Base-by-base conservation (phyloP, 1,140 invertebrate genomes). In the Nebria ingens region DNA sequence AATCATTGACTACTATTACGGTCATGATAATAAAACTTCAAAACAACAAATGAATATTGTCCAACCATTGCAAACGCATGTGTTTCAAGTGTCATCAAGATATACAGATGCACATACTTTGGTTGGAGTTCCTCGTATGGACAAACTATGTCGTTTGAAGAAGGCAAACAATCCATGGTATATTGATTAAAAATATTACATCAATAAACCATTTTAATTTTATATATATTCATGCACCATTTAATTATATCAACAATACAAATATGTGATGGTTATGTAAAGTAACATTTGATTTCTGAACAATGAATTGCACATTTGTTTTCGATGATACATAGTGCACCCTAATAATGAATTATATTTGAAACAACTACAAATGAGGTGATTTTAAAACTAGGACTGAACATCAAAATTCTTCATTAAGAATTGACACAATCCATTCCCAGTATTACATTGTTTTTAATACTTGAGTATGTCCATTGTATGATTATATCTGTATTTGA, bases 381-480 rank as follows among this genome's bases (percentile, higher is more conserved):
- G 15, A 45, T 12, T 45, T n/a, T 45, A 17, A 6, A 45, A 45
- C 40, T 45, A 45, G 51, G 69, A 73, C 70, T 73, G 66, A 55
- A 66, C 63, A 68, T 73, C 68, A 65, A 65, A 65, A 71, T 72
- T 73, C 71, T 73, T 66, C 66, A 56, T 64, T 51, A 55, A 73
- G 71, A 73, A 73, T 62, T 66, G 70, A 72, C 71, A 65, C 71
- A 73, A 68, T 73, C 68, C 65, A 58, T 59, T 64, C 34, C 54
- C 56, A 60, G 21, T 52, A 59, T 55, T 56, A 58, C 61, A 38
- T 59, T 60, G 57, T 68, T 63, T 62, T 34, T 17, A 19, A 52
- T 34, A 52, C 21, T 20, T 29, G n/a, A 29, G 2, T 23, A 25
- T 38, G 13, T 34, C 2, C 13, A n/a, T 53, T 53, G 34, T 25